phyloP scores from a whole-genome alignment of 2,888 invertebrate genomes.

The Microdon myrmicae region DNA sequence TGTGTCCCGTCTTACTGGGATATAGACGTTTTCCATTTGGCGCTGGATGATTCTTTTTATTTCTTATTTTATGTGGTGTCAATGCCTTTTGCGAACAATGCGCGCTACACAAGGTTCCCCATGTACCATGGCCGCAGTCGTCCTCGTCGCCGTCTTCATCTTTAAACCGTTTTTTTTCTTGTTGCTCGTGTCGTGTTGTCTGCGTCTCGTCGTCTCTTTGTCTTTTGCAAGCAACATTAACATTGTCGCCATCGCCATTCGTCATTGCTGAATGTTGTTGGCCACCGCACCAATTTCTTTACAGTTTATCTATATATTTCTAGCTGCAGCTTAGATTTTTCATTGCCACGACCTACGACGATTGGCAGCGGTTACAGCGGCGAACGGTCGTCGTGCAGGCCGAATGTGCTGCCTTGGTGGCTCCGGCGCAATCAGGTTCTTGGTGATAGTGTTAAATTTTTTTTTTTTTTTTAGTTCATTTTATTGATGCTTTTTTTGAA shows the following conservation, averaged over 20 bases:
- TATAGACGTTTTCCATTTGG: slow-evolving; percentile 6
- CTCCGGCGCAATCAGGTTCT: slow-evolving; percentile 24
- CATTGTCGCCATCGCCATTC: neutral
- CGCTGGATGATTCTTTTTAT: slow-evolving; percentile 42
- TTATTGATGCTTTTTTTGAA: too few relatives aligned
- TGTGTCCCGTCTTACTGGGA: neutral
- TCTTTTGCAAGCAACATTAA: neutral
- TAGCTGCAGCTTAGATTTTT: slow-evolving; percentile 25
- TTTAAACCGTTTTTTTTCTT: neutral
- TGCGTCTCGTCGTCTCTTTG: neutral
- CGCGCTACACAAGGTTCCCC: slow-evolving; percentile 42
- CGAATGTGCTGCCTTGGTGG: slow-evolving; percentile 4
- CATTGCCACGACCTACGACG: slow-evolving; percentile 51
- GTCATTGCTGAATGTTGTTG: slow-evolving; percentile 19
- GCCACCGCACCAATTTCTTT: slow-evolving; percentile 30
- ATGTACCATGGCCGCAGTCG: slow-evolving; percentile 38
- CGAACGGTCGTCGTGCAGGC: slow-evolving; percentile 16
- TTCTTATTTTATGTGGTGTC: slow-evolving; percentile 40
- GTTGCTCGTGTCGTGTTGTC: neutral
- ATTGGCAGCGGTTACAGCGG: slow-evolving; percentile 5
- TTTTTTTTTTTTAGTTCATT: too few relatives aligned
- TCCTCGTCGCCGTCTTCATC: slow-evolving; percentile 17
- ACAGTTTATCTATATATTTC: slow-evolving; percentile 26
- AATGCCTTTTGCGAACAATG: slow-evolving; percentile 50
- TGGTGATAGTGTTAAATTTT: slow-evolving; percentile 13